Base-by-base conservation (phyloP, 2,888 invertebrate species). In the Eupithecia subumbrata region DNA sequence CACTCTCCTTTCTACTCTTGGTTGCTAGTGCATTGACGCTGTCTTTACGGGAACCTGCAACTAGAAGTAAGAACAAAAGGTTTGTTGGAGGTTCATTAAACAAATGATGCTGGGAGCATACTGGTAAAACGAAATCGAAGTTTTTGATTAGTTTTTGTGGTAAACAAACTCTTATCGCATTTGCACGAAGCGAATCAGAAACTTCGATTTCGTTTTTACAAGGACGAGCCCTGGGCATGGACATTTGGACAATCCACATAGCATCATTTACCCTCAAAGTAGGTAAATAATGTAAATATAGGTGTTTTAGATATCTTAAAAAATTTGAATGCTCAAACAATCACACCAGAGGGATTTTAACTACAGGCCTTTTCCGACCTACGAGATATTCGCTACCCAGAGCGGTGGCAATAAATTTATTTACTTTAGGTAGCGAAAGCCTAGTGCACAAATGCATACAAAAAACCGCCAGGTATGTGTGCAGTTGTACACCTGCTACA, bases 1-100 rank as follows among this genome's bases (percentile, higher is more conserved):
- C 94, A 79, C 94, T 95, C 79, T 95, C 94, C 74, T 95, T 95
- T 14, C 94, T 86, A 1, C 91, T 85, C 80, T 95, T 95, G 2
- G 94, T 92, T 18, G 92, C 89, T 4, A 91, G 84, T 3, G 92
- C 90, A 52, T 89, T 90, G 11, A 92, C 86, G 79, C 92, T 92
- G 80, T 95, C 95, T 79, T 95, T 95, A 45, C 94, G 92, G 60
- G 84, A 82, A 48, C 83, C 85, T 81, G 84, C 84, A 83, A 73
- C 77, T 72, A 45, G 2, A 68, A 60, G 60, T 60, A 25, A 60
- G 1, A 60, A 56, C n/a, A 56, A 60, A 56, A 11, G 0, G 22
- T 25, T 60, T 22, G 14, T 60, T 12, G 12, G 25, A 4, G 25
- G 14, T 60, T 25, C 14, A 12, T 52, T 11, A 18, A 22, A 22